phyloP scores from a whole-genome alignment of 2,797 vertebrate genomes.

The Poecilia velifera region DNA sequence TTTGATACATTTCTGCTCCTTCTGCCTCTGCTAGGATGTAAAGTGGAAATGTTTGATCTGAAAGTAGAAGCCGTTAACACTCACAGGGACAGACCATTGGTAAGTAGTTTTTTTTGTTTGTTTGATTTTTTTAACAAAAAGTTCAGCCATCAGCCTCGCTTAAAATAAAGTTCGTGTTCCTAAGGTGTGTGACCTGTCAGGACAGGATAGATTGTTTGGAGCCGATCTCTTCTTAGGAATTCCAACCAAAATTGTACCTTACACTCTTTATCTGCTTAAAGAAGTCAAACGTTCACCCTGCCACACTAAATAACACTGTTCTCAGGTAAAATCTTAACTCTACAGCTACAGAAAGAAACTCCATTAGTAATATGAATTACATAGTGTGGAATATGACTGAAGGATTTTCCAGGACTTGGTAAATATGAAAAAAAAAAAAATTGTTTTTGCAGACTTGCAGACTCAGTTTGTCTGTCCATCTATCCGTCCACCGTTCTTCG shows the following conservation, averaged over 20 bases:
- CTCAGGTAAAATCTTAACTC: not conserved
- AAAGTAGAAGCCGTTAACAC: constrained; percentile 93
- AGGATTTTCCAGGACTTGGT: not conserved
- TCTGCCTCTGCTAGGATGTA: constrained; percentile 84
- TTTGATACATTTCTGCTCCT: constrained; percentile 17
- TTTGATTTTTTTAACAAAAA: constrained; percentile 3
- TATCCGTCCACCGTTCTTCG: not conserved
- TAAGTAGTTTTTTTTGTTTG: constrained; percentile 72
- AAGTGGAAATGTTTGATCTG: constrained; percentile 90
- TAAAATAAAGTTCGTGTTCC: not conserved
- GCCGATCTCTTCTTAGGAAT: constrained; percentile 6
- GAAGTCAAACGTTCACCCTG: not conserved
- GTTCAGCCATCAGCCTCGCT: not conserved
- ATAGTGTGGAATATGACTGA: not conserved
- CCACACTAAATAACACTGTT: not conserved
- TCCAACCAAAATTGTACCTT: constrained; percentile 27
- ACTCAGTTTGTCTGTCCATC: not conserved
- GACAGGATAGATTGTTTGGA: constrained; percentile 15
- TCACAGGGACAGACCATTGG: constrained; percentile 87
- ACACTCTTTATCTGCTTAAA: constrained; percentile 3
- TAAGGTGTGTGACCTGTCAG: not conserved
- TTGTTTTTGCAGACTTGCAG: not conserved
- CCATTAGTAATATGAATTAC: too few relatives aligned
- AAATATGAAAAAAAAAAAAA: not conserved
- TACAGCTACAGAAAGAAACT: not conserved